These are phyloP conservation scores for Danaus plexippus DNA, from an alignment of 1,140 invertebrate species.

Conservation along the genomic window DNA sequence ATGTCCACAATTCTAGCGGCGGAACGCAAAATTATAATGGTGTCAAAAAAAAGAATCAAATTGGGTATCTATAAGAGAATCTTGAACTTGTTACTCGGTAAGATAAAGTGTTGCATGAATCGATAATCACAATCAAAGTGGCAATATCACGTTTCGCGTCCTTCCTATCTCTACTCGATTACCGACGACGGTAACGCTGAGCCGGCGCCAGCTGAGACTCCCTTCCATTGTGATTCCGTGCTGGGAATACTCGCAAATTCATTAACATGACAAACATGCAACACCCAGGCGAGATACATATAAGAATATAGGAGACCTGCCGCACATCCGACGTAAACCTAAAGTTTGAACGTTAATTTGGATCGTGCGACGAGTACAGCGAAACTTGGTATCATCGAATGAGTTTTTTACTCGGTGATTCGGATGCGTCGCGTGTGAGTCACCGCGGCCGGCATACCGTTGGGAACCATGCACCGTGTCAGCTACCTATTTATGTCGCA, in stretches of 20 bases:
- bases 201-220: slow-evolving; percentile 47
- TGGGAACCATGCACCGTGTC: slow-evolving; percentile 62
- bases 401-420: slow-evolving; percentile 40
- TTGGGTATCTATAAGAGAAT: no score
- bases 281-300: neutral
- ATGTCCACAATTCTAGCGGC: no score
- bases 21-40: no score
- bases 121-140: slow-evolving; percentile 44
- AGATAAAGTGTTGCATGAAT: slow-evolving; percentile 32
- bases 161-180: slow-evolving; percentile 64
- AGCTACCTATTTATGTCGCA: slow-evolving; percentile 70
- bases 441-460: slow-evolving; percentile 47
- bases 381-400: slow-evolving; percentile 1
- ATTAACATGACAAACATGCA: slow-evolving; percentile 11
- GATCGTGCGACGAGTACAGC: no score
- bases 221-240: slow-evolving; percentile 36
- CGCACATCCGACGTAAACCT: neutral
- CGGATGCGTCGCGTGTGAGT: slow-evolving; percentile 52
- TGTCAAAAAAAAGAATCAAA: no score
- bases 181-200: slow-evolving; percentile 55
- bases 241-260: slow-evolving; percentile 33
- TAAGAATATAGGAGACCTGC: no score
- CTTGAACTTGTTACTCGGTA: no score
- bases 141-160: slow-evolving; percentile 59
- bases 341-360: neutral